Conservation (phyloP, 2,888 invertebrate species). For the Drosophila bunnanda region DNA sequence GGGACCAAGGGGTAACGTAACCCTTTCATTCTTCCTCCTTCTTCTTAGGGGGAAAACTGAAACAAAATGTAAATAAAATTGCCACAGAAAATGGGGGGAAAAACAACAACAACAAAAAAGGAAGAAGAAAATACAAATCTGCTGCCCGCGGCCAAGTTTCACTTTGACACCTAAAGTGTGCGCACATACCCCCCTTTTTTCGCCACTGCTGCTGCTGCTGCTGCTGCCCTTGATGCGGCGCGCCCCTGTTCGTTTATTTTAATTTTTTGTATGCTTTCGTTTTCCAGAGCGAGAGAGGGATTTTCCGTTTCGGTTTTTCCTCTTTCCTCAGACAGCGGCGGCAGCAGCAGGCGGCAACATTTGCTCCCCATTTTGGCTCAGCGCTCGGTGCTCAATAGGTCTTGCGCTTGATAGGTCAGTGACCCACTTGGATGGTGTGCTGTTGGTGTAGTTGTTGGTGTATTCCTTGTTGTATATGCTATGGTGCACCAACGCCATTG, state of each 20-base stretch:
- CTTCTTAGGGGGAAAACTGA: constrained; percentile 26
- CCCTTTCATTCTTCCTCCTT: constrained; percentile 8
- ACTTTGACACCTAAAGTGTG: constrained; percentile 81
- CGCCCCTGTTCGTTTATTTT: constrained; percentile 73
- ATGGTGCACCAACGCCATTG: constrained; percentile 22
- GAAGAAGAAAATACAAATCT: constrained; percentile 16
- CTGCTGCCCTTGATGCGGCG: constrained; percentile 52
- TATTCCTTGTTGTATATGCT: constrained; percentile 16
- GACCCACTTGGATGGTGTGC: constrained; percentile 75
- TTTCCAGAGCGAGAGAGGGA: constrained; percentile 48
- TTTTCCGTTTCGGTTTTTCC: constrained; percentile 49
- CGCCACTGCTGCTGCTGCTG: constrained; percentile 5
- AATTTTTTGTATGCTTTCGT: constrained; percentile 74
- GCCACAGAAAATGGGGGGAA: constrained; percentile 61
- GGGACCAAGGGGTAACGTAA: constrained; percentile 15
- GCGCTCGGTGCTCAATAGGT: constrained; percentile 72
- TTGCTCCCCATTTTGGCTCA: constrained; percentile 47
- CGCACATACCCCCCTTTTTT: constrained; percentile 58
- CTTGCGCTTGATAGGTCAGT: constrained; percentile 84
- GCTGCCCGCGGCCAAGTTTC: constrained; percentile 47
- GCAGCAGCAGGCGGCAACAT: constrained; percentile 43
- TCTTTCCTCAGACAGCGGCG: neutral
- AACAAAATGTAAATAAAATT: constrained; percentile 74
- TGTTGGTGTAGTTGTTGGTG: constrained; percentile 41
- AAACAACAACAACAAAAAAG: constrained; percentile 5